A percentile compares a stretch with the other conserved stretches of the same genome.
Evolutionary conservation across 2,113 vertebrate species (phyloP).

Genomic region (Alethe diademata): DNA sequence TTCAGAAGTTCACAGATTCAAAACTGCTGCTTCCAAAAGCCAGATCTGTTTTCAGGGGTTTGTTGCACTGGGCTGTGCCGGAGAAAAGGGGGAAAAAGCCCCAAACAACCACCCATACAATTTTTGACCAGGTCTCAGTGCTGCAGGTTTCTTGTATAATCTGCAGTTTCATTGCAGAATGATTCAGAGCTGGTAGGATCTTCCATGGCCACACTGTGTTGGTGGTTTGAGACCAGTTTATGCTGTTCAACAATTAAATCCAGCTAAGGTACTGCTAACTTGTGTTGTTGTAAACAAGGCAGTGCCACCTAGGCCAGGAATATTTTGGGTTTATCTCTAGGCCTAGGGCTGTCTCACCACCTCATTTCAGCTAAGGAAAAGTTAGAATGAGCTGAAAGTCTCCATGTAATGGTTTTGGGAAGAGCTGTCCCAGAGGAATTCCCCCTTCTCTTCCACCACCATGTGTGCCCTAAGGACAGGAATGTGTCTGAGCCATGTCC

Average conservation of each 20-base stretch:
- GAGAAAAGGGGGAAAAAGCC: rapidly evolving
- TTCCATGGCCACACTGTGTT: not conserved
- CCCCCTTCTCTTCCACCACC: not conserved
- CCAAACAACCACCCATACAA: rapidly evolving
- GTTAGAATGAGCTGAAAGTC: not conserved
- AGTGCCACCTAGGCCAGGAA: not conserved
- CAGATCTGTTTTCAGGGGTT: not conserved
- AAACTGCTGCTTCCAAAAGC: not conserved
- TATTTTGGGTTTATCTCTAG: not conserved
- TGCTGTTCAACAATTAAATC: not conserved
- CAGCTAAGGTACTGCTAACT: not conserved
- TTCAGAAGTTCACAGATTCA: not conserved
- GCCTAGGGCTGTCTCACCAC: not conserved
- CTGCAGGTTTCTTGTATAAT: not conserved
- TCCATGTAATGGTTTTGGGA: not conserved
- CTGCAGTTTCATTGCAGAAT: not conserved
- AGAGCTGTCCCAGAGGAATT: not conserved
- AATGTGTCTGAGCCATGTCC: not conserved
- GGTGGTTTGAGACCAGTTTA: not conserved
- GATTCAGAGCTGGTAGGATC: not conserved
- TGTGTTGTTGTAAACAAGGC: not conserved
- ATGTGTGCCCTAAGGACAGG: rapidly evolving
- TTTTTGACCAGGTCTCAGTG: not conserved
- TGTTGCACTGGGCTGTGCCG: not conserved
- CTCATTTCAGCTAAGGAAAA: not conserved